Percentiles rank a stretch among this genome's conserved stretches.
phyloP scores from a whole-genome alignment of 1,140 invertebrate genomes.

The Dreissena polymorpha region DNA sequence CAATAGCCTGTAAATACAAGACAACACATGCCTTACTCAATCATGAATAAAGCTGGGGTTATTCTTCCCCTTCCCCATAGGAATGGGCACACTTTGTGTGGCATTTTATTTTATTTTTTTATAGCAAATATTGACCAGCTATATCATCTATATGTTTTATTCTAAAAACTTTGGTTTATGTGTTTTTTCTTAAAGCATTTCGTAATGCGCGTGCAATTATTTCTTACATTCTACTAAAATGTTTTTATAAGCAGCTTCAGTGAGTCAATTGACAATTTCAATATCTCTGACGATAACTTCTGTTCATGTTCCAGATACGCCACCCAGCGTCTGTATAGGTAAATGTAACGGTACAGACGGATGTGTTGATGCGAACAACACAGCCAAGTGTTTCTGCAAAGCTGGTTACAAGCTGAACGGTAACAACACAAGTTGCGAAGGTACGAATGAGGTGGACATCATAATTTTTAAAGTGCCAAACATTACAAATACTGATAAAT shows the following conservation, averaged over 20 bases:
- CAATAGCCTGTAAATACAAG: background rate
- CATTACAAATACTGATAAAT: background rate
- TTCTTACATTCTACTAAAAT: background rate
- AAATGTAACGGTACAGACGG: conserved; percentile 39
- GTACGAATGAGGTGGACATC: background rate
- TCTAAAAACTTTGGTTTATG: too few species aligned
- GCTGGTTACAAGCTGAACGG: conserved; percentile 25
- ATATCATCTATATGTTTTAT: too few species aligned
- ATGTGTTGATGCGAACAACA: conserved; percentile 18
- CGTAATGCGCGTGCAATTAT: background rate
- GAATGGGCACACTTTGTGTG: too few species aligned
- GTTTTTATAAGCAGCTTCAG: background rate
- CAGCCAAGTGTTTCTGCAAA: conserved; percentile 37
- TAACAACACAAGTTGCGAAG: conserved; percentile 13
- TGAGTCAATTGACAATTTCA: background rate
- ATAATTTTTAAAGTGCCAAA: background rate
- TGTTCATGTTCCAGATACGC: conserved; percentile 2
- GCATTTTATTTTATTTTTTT: too few species aligned
- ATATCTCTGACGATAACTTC: too few species aligned
- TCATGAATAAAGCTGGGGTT: too few species aligned
- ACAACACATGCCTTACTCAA: too few species aligned
- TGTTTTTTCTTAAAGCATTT: too few species aligned
- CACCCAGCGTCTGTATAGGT: background rate
- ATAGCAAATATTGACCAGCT: too few species aligned
- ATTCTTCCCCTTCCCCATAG: too few species aligned